These are phyloP conservation scores for Microtus ochrogaster DNA, from an alignment of 2,113 vertebrate species.

Conservation along the genomic window DNA sequence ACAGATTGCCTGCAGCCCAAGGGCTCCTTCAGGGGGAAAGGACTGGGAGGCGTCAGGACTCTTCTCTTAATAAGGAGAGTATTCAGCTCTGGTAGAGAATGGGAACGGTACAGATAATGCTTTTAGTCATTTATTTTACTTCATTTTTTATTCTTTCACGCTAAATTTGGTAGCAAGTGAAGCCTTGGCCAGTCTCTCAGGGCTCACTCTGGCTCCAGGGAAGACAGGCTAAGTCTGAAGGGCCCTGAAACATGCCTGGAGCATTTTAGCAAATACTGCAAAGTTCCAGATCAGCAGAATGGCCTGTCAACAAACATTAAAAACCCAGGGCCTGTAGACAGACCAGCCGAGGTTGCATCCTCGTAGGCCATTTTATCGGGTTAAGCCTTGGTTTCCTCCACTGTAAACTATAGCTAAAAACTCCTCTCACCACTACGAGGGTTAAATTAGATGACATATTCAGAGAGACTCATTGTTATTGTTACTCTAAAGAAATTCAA, in stretches of 20 bases:
- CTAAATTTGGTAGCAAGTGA: slow-evolving; percentile 23
- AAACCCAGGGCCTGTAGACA: background rate
- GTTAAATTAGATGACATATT: background rate
- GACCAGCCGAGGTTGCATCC: background rate
- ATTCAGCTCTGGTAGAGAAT: background rate
- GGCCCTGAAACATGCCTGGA: slow-evolving; percentile 12
- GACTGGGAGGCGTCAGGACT: background rate
- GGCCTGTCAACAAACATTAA: background rate
- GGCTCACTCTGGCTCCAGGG: slow-evolving; percentile 33
- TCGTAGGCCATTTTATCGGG: background rate
- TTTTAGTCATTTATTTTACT: slow-evolving; percentile 16
- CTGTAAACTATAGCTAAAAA: background rate
- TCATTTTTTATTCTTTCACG: background rate
- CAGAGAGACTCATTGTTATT: background rate
- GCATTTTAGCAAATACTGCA: background rate
- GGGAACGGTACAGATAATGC: background rate
- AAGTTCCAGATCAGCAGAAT: background rate
- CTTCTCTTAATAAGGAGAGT: slow-evolving; percentile 5
- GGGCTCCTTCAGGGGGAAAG: background rate
- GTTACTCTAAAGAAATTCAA: background rate
- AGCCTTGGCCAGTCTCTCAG: slow-evolving; percentile 17
- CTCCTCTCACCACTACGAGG: background rate
- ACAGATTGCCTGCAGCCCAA: background rate
- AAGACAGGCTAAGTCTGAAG: slow-evolving; percentile 14
- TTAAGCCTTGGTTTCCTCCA: background rate